Percentiles rank a stretch among this genome's conserved stretches.
Conservation (phyloP, 2,888 invertebrate genomes). For the Linnaemya tessellans region DNA sequence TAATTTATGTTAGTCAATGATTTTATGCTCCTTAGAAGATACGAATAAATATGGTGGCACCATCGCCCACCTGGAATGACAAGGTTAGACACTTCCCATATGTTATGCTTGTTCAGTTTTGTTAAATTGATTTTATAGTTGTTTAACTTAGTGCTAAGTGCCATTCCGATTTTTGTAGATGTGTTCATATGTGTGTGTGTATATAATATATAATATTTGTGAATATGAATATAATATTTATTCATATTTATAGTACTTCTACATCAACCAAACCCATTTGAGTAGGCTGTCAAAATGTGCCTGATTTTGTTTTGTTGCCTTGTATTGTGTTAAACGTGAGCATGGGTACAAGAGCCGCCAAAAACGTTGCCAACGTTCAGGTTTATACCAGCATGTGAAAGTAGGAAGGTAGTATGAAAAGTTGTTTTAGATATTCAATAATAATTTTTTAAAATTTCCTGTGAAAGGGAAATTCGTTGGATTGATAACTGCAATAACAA, state of each 20-base stretch:
- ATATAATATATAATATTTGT: neutral
- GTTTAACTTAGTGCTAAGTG: neutral
- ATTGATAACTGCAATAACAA: too few species aligned
- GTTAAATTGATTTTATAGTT: conserved; percentile 60
- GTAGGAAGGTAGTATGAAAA: neutral
- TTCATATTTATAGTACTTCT: conserved; percentile 4
- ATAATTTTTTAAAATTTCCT: too few species aligned
- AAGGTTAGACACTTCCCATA: conserved; percentile 53
- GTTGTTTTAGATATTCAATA: neutral
- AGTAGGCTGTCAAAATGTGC: conserved; percentile 70
- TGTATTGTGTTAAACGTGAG: conserved; percentile 53
- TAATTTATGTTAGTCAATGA: neutral
- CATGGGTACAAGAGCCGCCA: conserved; percentile 30
- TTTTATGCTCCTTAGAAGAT: conserved; percentile 4
- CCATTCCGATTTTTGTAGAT: conserved; percentile 12
- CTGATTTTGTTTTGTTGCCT: conserved; percentile 37
- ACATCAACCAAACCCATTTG: conserved; percentile 66
- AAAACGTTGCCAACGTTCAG: neutral
- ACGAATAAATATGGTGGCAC: conserved; percentile 21
- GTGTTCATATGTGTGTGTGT: neutral
- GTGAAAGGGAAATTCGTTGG: too few species aligned
- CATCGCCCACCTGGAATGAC: conserved; percentile 42
- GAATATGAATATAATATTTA: neutral
- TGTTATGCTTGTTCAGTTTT: conserved; percentile 59
- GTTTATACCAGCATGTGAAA: neutral